phyloP scores from a whole-genome alignment of 2,113 vertebrate species.

The Crotalus horridus region DNA sequence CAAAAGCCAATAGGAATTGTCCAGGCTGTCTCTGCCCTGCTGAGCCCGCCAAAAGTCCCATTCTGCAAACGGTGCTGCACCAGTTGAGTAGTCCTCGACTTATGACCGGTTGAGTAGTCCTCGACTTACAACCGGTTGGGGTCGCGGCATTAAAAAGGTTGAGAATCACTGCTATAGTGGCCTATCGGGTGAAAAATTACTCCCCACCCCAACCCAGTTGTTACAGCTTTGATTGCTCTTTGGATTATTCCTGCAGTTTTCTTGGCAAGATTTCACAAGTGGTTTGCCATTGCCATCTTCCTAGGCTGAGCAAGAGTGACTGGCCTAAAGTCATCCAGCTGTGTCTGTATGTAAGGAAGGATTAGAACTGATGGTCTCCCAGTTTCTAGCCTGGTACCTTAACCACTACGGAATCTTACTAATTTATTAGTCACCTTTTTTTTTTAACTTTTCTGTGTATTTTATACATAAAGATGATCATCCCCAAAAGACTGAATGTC shows the following conservation, averaged over 20 bases:
- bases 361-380: background rate
- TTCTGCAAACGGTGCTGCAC: too few relatives aligned
- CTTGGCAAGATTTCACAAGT: background rate
- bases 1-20: too few relatives aligned
- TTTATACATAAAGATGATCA: background rate
- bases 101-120: too few relatives aligned
- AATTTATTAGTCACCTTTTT: background rate
- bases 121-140: too few relatives aligned
- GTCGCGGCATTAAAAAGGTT: too few relatives aligned
- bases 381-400: background rate
- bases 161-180: background rate
- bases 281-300: background rate
- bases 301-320: background rate
- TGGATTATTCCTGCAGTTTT: background rate
- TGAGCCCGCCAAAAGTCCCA: too few relatives aligned
- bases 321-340: background rate
- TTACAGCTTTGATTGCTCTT: background rate
- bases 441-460: background rate
- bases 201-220: background rate
- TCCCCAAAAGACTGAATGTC: background rate
- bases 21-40: too few relatives aligned
- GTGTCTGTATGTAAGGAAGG: background rate
- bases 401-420: background rate
- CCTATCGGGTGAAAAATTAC: background rate
- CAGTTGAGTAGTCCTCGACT: too few relatives aligned